These are phyloP conservation scores for Protobothrops mucrosquamatus DNA, from an alignment of 2,113 vertebrate species.

Conservation along the genomic window DNA sequence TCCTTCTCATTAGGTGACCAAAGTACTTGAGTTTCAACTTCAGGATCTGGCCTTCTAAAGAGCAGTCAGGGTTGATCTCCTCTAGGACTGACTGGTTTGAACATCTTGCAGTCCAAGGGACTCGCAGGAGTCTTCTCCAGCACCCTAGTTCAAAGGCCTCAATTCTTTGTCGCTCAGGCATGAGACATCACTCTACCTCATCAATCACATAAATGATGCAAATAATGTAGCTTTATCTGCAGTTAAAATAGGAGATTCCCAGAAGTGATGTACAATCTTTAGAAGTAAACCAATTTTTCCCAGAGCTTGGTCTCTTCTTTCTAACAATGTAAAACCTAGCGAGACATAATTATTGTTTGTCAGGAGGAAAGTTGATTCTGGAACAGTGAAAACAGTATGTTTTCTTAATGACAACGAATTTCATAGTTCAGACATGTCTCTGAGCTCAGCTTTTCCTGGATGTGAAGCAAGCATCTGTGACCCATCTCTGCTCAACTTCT, in stretches of 20 bases:
- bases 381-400: not conserved
- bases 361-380: not conserved
- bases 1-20: too few relatives aligned
- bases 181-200: too few relatives aligned
- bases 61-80: too few relatives aligned
- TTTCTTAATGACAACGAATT: not conserved
- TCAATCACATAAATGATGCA: not conserved
- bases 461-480: not conserved
- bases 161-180: too few relatives aligned
- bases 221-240: not conserved
- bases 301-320: not conserved
- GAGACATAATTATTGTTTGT: not conserved
- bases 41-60: too few relatives aligned
- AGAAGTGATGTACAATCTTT: not conserved
- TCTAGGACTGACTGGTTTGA: too few relatives aligned
- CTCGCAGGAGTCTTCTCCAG: too few relatives aligned
- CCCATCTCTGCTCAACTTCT: not conserved
- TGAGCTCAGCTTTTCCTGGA: not conserved
- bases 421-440: not conserved
- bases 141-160: too few relatives aligned
- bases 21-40: too few relatives aligned
- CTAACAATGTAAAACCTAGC: not conserved
- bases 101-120: too few relatives aligned
- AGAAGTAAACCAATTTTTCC: not conserved
- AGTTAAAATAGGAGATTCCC: not conserved